These are phyloP conservation scores for Drosophila murphyi DNA, from an alignment of 1,140 invertebrate species.

Conservation along the genomic window DNA sequence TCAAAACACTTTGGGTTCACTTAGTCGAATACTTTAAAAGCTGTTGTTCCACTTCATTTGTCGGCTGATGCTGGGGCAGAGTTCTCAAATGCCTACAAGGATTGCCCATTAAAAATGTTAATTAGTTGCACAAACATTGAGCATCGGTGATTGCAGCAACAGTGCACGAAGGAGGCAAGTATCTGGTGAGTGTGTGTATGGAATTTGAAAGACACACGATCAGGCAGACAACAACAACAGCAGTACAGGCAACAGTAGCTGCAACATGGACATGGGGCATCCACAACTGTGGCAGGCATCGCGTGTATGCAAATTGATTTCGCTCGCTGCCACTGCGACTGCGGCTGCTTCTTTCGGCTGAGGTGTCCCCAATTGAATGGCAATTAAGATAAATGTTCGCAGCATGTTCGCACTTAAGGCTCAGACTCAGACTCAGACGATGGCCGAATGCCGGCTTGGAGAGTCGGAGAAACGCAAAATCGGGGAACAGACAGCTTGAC, in stretches of 20 bases:
- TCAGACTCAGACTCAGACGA: conserved; percentile 22
- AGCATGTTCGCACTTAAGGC: conserved; percentile 75
- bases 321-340: conserved; percentile 22
- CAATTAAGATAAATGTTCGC: conserved; percentile 83
- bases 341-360: conserved; percentile 8
- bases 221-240: background rate
- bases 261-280: conserved; percentile 3
- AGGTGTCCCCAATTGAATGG: conserved; percentile 75
- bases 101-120: conserved; percentile 82
- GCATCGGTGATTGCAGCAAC: conserved; percentile 67
- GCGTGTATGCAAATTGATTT: conserved; percentile 76
- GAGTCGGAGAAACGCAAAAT: background rate
- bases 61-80: conserved; percentile 17
- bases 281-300: conserved; percentile 21
- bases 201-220: conserved; percentile 40
- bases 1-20: conserved; percentile 59
- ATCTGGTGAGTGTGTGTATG: conserved; percentile 7
- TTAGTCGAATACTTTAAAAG: conserved; percentile 19
- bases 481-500: conserved; percentile 31
- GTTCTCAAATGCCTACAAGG: conserved; percentile 60
- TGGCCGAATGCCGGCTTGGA: conserved; percentile 4
- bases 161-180: conserved; percentile 7
- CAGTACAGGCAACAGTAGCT: background rate
- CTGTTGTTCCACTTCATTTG: conserved; percentile 61
- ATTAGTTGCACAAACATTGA: conserved; percentile 82